These are phyloP conservation scores for Rhabdornis inornatus DNA, from an alignment of 2,113 vertebrate genomes.

Conservation along the genomic window DNA sequence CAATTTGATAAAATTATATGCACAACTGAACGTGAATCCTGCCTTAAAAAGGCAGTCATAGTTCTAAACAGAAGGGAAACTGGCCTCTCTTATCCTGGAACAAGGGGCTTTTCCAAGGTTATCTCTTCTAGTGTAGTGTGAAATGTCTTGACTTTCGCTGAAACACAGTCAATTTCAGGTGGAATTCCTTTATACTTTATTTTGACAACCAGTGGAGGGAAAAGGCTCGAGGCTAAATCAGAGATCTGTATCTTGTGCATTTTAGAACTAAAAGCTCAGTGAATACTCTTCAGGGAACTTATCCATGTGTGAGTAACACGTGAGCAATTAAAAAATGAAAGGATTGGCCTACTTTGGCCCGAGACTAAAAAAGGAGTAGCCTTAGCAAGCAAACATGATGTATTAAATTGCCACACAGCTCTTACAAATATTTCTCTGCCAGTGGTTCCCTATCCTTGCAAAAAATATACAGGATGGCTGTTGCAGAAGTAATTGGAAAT, in stretches of 20 bases:
- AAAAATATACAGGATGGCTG: neutral
- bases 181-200: neutral
- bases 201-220: neutral
- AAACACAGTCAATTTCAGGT: neutral
- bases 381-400: neutral
- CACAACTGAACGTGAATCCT: neutral
- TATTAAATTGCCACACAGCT: neutral
- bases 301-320: neutral
- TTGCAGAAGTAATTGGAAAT: neutral
- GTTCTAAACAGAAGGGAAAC: neutral
- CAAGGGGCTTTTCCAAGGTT: neutral
- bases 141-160: neutral
- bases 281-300: neutral
- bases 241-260: neutral
- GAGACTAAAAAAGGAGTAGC: neutral
- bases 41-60: neutral
- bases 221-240: slow-evolving; percentile 22
- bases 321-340: neutral
- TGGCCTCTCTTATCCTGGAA: neutral
- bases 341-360: neutral
- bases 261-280: neutral
- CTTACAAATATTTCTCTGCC: neutral
- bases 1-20: slow-evolving; percentile 34
- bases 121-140: neutral
- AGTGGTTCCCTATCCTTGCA: neutral